Evolutionary conservation across 2,797 vertebrate genomes (phyloP), one percentile per base, ranked within the genome.

Genomic region (Rhabdophis nuchalis): DNA sequence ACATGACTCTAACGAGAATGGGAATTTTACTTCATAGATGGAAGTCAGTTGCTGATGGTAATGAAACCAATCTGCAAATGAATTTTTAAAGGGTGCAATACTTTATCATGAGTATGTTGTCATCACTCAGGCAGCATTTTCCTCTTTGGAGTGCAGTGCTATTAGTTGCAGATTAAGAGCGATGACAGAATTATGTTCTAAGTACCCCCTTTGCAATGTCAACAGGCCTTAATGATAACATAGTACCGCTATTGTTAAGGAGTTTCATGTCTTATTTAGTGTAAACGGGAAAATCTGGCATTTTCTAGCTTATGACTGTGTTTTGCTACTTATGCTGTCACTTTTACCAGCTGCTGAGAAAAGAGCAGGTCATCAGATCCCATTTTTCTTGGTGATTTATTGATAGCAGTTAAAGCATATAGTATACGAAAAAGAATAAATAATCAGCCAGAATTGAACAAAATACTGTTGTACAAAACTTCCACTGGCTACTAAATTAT

Each of bases 21-120:
- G 96, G 95, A 97, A 94, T 94, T 95, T 96, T 96, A 94, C 94
- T 94, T 61, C 14, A 93, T 91, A 90, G 96, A 96, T 93, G 93
- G 90, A 94, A 96, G 97, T 96, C 96, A 96, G 95, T 91, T 90
- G 95, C 96, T 97, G 98, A 97, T 97, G 97, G 97, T 97, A 98
- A 98, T 98, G 97, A 98, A 98, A 98, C 97, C 96, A 97, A 96
- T 97, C 97, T 97, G 97, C 97, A 98, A 98, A 98, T 98, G 97
- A 97, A 98, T 97, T 98, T 98, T 98, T 98, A 98, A 98, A 98
- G 97, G 97, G 97, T 97, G 97, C 93, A 96, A 96, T 96, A 97
- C 97, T 98, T 97, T 97, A 98, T 97, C 97, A 96, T 68, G 96
- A 96, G 95, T 93, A 91, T 87, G 93, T 93, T 96, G 94, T 97